Percentiles rank a stretch among this genome's conserved stretches.
These are phyloP conservation scores for Phycodurus eques DNA, from an alignment of 2,113 vertebrate genomes.

Conservation along the genomic window DNA sequence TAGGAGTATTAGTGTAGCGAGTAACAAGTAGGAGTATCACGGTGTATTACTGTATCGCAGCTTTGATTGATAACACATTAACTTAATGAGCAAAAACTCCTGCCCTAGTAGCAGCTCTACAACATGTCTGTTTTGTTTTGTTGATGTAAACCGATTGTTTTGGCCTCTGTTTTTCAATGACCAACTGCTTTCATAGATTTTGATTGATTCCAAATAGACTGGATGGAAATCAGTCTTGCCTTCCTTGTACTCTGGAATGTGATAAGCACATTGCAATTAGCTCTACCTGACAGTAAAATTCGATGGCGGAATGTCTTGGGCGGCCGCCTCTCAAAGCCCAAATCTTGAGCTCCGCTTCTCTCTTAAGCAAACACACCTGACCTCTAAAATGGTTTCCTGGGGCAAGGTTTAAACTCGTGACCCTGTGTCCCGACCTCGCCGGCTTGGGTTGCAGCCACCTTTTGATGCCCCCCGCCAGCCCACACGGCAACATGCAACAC, in stretches of 20 bases:
- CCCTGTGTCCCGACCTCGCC: slow-evolving; percentile 50
- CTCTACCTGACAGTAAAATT: slow-evolving; percentile 56
- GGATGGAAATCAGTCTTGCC: background rate
- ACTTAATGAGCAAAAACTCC: background rate
- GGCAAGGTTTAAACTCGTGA: slow-evolving; percentile 67
- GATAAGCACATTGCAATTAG: slow-evolving; percentile 55
- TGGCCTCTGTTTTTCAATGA: background rate
- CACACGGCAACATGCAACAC: slow-evolving; percentile 13
- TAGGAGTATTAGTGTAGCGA: too few species aligned
- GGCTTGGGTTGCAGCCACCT: slow-evolving; percentile 50
- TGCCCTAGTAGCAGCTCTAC: background rate
- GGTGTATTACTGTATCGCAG: background rate
- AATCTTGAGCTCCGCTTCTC: slow-evolving; percentile 56
- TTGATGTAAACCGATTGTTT: too few species aligned
- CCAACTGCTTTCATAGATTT: background rate
- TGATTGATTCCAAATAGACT: background rate
- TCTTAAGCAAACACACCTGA: slow-evolving; percentile 69
- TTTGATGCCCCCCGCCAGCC: slow-evolving; percentile 45
- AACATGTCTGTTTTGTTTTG: too few species aligned
- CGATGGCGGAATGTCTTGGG: slow-evolving; percentile 53
- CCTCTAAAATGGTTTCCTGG: slow-evolving; percentile 57
- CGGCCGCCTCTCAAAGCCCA: slow-evolving; percentile 42
- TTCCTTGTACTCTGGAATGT: slow-evolving; percentile 38
- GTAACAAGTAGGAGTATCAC: too few species aligned
- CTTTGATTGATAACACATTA: background rate